Evolutionary conservation across 2,113 vertebrate genomes (phyloP).

Genomic region (Oreocharis arfaki): DNA sequence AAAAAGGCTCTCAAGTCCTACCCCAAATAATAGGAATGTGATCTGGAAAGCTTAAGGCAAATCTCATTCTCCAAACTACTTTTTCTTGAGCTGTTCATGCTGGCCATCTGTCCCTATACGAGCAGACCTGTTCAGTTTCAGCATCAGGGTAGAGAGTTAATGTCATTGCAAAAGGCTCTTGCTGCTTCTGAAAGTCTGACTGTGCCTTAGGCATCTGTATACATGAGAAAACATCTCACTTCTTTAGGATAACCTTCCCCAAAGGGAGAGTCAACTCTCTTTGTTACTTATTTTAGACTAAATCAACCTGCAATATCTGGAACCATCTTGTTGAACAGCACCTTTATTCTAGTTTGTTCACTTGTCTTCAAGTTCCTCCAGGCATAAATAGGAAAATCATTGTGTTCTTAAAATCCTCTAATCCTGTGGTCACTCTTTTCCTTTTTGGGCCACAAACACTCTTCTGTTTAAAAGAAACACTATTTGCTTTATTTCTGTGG

Average conservation of each 20-base stretch:
- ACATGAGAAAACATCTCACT: background rate
- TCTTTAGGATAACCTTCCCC: background rate
- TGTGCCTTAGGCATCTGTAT: background rate
- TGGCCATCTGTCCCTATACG: background rate
- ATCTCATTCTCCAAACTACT: background rate
- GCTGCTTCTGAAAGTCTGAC: background rate
- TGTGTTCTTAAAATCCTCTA: background rate
- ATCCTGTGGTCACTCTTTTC: background rate
- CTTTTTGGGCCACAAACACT: background rate
- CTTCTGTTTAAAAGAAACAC: background rate
- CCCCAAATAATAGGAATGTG: background rate
- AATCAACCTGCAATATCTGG: background rate
- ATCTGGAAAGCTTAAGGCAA: background rate
- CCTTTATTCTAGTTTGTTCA: background rate
- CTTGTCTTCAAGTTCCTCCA: background rate
- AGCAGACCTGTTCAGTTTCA: background rate
- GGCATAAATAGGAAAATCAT: background rate
- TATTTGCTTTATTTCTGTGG: background rate
- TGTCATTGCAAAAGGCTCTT: background rate
- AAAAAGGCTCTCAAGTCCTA: background rate
- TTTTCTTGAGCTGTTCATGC: background rate
- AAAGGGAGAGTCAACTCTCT: background rate
- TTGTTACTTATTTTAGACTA: background rate
- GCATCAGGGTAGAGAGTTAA: background rate
- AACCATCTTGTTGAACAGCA: background rate